Evolutionary conservation across 1,140 invertebrate species (phyloP).

Genomic region (Pantala flavescens): DNA sequence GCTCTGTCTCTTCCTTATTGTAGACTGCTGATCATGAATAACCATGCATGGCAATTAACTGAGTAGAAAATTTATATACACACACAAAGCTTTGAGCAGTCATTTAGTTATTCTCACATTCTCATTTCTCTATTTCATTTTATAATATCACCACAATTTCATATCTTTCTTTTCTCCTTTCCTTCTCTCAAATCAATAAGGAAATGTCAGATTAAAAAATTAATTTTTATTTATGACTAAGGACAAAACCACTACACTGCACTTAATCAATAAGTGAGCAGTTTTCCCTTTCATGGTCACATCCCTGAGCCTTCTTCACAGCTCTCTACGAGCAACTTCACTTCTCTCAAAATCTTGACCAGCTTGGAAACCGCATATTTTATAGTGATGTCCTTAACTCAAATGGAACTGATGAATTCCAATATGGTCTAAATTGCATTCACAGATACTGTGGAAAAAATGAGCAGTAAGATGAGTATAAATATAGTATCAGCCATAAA

Average conservation of each 20-base stretch:
- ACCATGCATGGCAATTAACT: background rate
- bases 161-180: background rate
- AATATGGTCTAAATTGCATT: background rate
- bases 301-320: background rate
- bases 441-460: background rate
- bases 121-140: background rate
- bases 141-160: slow-evolving; percentile 1
- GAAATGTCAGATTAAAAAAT: background rate
- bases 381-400: background rate
- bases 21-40: background rate
- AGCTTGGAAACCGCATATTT: background rate
- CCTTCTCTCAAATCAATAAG: background rate
- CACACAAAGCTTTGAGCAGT: slow-evolving; percentile 5
- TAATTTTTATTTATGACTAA: slow-evolving; percentile 7
- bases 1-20: background rate
- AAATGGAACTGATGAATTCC: background rate
- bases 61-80: slow-evolving; percentile 8
- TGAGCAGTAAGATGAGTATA: background rate
- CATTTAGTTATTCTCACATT: background rate
- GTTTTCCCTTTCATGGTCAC: background rate
- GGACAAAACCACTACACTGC: background rate
- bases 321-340: background rate
- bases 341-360: background rate
- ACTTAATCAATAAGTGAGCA: background rate
- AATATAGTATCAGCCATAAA: too few relatives aligned